A percentile compares a stretch with the other conserved stretches of the same genome.
phyloP scores from a whole-genome alignment of 92 coral and sea anemone species.

The Epizoanthus illoricatus region DNA sequence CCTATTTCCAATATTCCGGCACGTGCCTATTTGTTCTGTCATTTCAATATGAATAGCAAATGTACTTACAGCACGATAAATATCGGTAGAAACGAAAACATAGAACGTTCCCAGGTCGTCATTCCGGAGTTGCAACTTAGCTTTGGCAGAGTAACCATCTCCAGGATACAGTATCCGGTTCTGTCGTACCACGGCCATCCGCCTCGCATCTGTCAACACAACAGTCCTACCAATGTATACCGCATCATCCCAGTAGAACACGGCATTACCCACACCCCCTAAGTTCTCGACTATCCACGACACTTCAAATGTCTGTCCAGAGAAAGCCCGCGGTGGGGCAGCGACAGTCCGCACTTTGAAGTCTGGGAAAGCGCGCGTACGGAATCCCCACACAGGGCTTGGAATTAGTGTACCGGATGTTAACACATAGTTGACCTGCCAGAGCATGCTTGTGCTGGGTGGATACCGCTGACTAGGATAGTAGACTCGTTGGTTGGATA shows the following conservation, averaged over 20 bases:
- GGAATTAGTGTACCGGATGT: constrained; percentile 62
- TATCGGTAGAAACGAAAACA: constrained; percentile 62
- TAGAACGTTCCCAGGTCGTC: constrained; percentile 69
- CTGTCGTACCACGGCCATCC: constrained; percentile 41
- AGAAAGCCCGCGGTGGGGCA: constrained; percentile 67
- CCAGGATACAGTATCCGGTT: constrained; percentile 55
- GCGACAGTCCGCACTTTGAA: constrained; percentile 59
- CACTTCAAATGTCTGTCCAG: constrained; percentile 70
- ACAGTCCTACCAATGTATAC: constrained; percentile 66
- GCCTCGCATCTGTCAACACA: constrained; percentile 47
- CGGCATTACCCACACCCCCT: constrained; percentile 62
- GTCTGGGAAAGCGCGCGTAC: constrained; percentile 67
- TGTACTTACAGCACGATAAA: constrained; percentile 22
- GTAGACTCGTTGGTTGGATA: constrained; percentile 43
- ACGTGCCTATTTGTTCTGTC: too few species aligned
- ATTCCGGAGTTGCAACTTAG: constrained; percentile 46
- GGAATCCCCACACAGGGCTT: constrained; percentile 83
- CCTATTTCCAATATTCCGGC: too few species aligned
- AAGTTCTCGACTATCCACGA: constrained; percentile 79
- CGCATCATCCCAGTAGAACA: constrained; percentile 55
- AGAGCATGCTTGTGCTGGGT: constrained; percentile 65
- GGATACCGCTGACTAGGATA: constrained; percentile 53
- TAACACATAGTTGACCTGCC: constrained; percentile 69
- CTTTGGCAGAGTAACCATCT: constrained; percentile 66
- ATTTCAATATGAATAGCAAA: neutral